phyloP scores from a whole-genome alignment of 2,113 vertebrate genomes.

The Mellivora capensis region DNA sequence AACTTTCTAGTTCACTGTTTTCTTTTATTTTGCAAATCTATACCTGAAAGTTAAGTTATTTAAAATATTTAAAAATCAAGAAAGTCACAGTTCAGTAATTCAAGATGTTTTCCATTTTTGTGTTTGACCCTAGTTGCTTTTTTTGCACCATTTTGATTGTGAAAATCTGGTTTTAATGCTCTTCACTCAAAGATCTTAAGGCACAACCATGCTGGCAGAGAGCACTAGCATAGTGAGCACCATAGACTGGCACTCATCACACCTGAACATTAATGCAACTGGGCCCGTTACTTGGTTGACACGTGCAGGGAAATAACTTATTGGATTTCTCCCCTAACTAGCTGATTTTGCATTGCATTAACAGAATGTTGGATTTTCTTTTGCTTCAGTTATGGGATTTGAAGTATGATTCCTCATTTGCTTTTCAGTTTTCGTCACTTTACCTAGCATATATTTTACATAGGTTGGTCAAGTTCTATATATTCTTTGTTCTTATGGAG shows the following conservation, averaged over 20 bases:
- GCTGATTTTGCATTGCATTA: neutral
- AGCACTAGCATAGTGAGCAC: neutral
- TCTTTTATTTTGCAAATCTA: neutral
- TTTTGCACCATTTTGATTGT: neutral
- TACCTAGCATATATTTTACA: neutral
- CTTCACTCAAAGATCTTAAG: neutral
- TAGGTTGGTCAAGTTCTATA: neutral
- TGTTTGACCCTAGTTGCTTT: neutral
- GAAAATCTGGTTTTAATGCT: neutral
- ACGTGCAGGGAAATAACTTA: neutral
- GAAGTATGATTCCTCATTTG: slow-evolving; percentile 22
- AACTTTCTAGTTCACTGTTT: slow-evolving; percentile 65
- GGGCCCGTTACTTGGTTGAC: neutral
- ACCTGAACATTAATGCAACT: neutral
- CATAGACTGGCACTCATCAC: neutral
- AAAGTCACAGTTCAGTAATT: neutral
- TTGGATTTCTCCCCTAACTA: neutral
- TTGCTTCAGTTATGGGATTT: neutral
- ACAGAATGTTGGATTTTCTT: neutral
- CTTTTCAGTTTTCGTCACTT: slow-evolving; percentile 46
- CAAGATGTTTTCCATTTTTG: neutral
- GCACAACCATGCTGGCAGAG: neutral
- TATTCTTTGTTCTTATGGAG: slow-evolving; percentile 42
- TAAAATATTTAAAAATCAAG: neutral
- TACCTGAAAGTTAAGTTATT: neutral